Evolutionary conservation across 2,113 vertebrate genomes (phyloP).

Genomic region (Petromus typicus): DNA sequence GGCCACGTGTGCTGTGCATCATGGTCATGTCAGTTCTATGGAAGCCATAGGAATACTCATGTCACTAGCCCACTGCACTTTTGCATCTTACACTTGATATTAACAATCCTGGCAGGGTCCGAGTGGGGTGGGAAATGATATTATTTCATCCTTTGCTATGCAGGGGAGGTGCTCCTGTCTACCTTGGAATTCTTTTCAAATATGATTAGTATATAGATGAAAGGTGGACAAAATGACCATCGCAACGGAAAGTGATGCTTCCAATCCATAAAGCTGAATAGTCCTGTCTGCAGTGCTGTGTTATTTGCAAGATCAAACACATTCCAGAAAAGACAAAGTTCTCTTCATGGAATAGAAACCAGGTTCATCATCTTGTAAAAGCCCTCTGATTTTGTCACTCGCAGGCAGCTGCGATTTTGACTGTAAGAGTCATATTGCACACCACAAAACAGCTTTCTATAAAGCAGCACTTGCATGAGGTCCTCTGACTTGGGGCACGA

Average conservation of each 20-base stretch:
- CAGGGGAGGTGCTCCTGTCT: not conserved
- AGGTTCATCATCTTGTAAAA: not conserved
- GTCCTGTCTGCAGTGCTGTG: not conserved
- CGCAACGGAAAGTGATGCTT: not conserved
- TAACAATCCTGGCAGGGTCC: not conserved
- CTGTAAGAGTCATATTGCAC: not conserved
- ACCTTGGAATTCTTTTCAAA: not conserved
- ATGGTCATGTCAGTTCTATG: not conserved
- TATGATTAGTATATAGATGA: not conserved
- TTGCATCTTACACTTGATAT: not conserved
- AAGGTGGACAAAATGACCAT: not conserved
- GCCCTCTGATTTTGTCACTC: not conserved
- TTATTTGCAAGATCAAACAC: not conserved
- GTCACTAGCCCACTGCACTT: not conserved
- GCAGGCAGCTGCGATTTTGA: not conserved
- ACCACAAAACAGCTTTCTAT: not conserved
- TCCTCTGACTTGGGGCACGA: not conserved
- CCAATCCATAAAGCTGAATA: not conserved
- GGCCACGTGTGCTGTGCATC: not conserved
- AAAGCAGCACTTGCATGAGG: not conserved
- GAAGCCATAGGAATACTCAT: not conserved
- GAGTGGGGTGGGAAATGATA: not conserved
- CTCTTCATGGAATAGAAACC: not conserved
- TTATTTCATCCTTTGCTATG: not conserved
- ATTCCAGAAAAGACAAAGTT: not conserved